Evolutionary conservation across 2,797 vertebrate genomes (phyloP).

Genomic region (Botia almorhae): DNA sequence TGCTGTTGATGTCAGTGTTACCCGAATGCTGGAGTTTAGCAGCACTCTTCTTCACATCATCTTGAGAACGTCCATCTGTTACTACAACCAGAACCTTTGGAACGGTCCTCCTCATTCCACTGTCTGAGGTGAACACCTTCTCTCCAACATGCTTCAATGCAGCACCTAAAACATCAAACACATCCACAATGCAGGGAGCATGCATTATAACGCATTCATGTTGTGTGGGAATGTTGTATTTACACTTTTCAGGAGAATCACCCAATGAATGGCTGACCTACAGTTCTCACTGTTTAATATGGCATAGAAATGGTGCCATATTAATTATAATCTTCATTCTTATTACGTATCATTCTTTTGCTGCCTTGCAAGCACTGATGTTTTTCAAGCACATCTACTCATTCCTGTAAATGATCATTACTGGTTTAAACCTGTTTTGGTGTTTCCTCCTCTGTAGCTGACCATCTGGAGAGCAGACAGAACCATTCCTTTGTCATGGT

Average conservation of each 20-base stretch:
- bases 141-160: conserved; percentile 92
- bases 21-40: conserved; percentile 90
- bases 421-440: conserved; percentile 83
- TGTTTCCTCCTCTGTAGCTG: conserved; percentile 97
- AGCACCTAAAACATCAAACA: conserved; percentile 76
- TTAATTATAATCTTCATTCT: too few species aligned
- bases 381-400: background rate
- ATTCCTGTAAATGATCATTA: background rate
- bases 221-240: background rate
- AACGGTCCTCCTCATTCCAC: conserved; percentile 93
- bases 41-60: conserved; percentile 95
- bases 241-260: background rate
- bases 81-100: conserved; percentile 98
- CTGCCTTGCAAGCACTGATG: background rate
- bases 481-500: conserved; percentile 89
- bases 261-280: too few species aligned
- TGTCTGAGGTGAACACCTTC: conserved; percentile 91
- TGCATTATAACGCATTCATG: conserved; percentile 6
- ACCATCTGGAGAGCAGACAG: conserved; percentile 90
- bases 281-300: too few species aligned
- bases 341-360: too few species aligned
- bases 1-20: conserved; percentile 65
- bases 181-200: background rate
- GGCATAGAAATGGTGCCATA: too few species aligned
- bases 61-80: conserved; percentile 96